Conservation (phyloP, 2,797 vertebrate species). For the Myotis planiceps region DNA sequence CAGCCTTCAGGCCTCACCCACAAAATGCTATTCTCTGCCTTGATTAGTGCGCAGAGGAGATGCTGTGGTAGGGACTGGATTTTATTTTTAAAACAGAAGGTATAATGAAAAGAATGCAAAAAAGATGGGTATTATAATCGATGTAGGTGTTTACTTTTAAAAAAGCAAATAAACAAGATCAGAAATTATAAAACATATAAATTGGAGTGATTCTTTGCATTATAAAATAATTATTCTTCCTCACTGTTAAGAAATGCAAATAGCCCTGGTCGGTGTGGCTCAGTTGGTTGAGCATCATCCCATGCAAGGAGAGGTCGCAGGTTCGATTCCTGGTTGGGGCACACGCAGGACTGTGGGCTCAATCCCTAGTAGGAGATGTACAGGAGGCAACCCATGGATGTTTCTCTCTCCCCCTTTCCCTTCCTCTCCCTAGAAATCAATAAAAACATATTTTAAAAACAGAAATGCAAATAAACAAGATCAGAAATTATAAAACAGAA, state of each 20-base stretch:
- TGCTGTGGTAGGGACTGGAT: neutral
- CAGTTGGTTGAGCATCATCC: neutral
- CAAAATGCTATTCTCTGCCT: neutral
- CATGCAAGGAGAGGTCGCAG: too few relatives aligned
- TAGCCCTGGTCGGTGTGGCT: neutral
- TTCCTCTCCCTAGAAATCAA: too few relatives aligned
- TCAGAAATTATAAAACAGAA: neutral
- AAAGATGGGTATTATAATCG: neutral
- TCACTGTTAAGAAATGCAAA: too few relatives aligned
- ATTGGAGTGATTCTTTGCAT: neutral
- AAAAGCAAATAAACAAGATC: neutral
- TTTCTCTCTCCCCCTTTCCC: too few relatives aligned
- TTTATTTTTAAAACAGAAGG: conserved; percentile 54
- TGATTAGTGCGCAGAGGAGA: neutral
- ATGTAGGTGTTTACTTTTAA: neutral
- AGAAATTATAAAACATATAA: neutral
- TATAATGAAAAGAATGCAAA: neutral
- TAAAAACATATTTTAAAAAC: too few relatives aligned
- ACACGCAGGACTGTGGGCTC: too few relatives aligned
- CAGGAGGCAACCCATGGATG: too few relatives aligned
- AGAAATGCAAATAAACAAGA: conserved; percentile 1
- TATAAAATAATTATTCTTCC: neutral
- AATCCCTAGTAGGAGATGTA: too few relatives aligned
- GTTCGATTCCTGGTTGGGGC: too few relatives aligned
- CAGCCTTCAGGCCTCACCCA: neutral